Percentiles rank a stretch among this genome's conserved stretches.
Conservation (phyloP, 2,797 vertebrate species). For the Anguilla marmorata region DNA sequence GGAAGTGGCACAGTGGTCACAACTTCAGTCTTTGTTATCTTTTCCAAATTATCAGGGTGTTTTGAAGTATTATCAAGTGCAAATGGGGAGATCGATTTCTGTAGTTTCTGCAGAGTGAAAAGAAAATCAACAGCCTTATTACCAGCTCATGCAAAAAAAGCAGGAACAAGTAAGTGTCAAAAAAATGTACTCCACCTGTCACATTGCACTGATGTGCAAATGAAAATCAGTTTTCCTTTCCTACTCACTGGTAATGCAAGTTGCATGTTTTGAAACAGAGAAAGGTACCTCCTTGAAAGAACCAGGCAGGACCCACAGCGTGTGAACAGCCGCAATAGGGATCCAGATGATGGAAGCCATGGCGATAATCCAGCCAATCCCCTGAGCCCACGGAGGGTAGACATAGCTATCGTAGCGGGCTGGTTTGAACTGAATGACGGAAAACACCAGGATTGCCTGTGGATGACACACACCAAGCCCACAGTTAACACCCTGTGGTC, state of each 20-base stretch:
- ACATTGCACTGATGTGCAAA: background rate
- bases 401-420: constrained; percentile 68
- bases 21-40: constrained; percentile 44
- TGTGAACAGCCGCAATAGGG: constrained; percentile 70
- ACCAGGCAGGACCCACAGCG: constrained; percentile 72
- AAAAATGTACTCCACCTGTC: background rate
- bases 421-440: constrained; percentile 74
- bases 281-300: constrained; percentile 65
- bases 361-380: constrained; percentile 73
- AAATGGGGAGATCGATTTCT: constrained; percentile 65
- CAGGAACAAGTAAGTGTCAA: background rate
- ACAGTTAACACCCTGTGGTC: background rate
- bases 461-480: background rate
- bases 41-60: constrained; percentile 53
- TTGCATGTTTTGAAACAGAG: background rate
- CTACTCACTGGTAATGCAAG: background rate
- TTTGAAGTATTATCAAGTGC: constrained; percentile 56
- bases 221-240: background rate
- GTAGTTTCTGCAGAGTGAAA: constrained; percentile 63
- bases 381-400: constrained; percentile 76
- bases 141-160: background rate
- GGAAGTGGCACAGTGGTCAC: constrained; percentile 39
- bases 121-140: background rate
- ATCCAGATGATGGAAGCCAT: constrained; percentile 78
- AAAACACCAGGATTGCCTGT: constrained; percentile 74